Evolutionary conservation across 92 coral and sea anemone genomes (phyloP).

Genomic region (Plumapathes pennacea): DNA sequence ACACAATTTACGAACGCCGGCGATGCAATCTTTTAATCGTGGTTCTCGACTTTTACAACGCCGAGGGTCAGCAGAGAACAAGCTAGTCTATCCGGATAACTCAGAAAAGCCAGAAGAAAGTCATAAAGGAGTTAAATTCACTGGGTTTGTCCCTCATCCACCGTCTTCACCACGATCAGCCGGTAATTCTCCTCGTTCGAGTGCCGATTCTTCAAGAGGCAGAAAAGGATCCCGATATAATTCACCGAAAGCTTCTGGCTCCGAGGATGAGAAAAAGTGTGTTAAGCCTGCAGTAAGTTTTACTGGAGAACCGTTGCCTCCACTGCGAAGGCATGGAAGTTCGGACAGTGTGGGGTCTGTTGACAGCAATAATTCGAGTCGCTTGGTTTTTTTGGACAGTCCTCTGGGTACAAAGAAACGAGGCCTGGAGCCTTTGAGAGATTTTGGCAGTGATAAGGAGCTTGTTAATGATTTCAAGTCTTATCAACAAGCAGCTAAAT

Average conservation of each 20-base stretch:
- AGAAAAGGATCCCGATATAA: slow-evolving; percentile 64
- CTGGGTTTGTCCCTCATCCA: slow-evolving; percentile 70
- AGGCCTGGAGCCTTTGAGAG: slow-evolving; percentile 66
- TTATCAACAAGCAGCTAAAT: slow-evolving; percentile 54
- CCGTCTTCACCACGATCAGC: slow-evolving; percentile 61
- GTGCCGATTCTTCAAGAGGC: slow-evolving; percentile 56
- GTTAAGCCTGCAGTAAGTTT: slow-evolving; percentile 51
- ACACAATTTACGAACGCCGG: slow-evolving; percentile 55
- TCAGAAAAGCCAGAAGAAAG: slow-evolving; percentile 33
- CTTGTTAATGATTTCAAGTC: slow-evolving; percentile 49
- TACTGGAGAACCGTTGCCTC: slow-evolving; percentile 40
- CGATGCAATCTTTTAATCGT: slow-evolving; percentile 31
- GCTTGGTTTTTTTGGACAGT: slow-evolving; percentile 33
- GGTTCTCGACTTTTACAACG: slow-evolving; percentile 33
- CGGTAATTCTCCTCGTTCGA: slow-evolving; percentile 25
- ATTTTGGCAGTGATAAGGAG: slow-evolving; percentile 50
- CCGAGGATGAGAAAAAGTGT: slow-evolving; percentile 62
- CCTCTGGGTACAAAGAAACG: slow-evolving; percentile 28
- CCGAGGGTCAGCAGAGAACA: slow-evolving; percentile 18
- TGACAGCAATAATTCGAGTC: slow-evolving; percentile 16
- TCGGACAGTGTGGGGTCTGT: slow-evolving; percentile 45
- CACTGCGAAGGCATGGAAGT: slow-evolving; percentile 46
- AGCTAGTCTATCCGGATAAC: slow-evolving; percentile 12
- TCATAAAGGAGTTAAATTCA: background rate
- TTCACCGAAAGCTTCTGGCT: slow-evolving; percentile 72